Evolutionary conservation across 1,140 invertebrate species (phyloP).

Genomic region (Conus ventricosus): DNA sequence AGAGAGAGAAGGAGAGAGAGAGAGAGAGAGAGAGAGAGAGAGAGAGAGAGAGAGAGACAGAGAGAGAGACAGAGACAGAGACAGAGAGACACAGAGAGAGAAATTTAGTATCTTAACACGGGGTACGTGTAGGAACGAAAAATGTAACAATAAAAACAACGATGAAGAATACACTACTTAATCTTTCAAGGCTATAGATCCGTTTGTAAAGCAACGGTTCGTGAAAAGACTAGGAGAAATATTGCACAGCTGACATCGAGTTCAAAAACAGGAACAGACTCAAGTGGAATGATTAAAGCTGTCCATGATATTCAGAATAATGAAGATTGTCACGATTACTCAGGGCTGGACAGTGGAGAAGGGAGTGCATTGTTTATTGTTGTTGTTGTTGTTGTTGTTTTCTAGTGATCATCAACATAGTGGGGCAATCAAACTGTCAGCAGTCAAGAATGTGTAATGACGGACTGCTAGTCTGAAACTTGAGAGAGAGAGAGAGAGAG

Average conservation of each 20-base stretch:
- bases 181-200: not conserved
- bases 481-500: not conserved
- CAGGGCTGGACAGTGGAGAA: too few species aligned
- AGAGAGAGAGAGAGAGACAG: not conserved
- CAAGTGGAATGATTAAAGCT: too few species aligned
- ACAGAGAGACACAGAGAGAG: slow-evolving; percentile 2
- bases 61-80: not conserved
- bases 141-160: not conserved
- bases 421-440: too few species aligned
- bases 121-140: not conserved
- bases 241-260: slow-evolving; percentile 13
- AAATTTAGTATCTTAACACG: not conserved
- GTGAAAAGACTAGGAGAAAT: not conserved
- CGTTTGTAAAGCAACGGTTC: not conserved
- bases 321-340: too few species aligned
- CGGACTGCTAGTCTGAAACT: not conserved
- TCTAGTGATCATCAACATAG: too few species aligned
- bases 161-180: not conserved
- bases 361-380: too few species aligned
- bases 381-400: too few species aligned
- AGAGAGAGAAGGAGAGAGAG: not conserved
- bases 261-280: slow-evolving; percentile 10
- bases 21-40: not conserved
- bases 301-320: too few species aligned
- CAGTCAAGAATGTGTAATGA: slow-evolving; percentile 28